Evolutionary conservation across 2,113 vertebrate species (phyloP).

Genomic region (Brachionichthys hirsutus): DNA sequence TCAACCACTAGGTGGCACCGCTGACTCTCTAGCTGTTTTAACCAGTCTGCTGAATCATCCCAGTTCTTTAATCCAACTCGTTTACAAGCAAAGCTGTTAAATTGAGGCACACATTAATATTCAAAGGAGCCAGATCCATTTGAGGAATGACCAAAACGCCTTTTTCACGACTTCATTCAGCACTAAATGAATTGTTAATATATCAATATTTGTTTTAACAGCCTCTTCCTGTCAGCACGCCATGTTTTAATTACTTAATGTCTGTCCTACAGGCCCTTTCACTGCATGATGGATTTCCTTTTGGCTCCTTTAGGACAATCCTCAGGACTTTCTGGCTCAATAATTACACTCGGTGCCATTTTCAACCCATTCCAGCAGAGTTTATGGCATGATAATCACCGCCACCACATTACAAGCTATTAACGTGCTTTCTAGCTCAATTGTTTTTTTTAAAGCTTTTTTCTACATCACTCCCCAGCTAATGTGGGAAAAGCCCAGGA

Average conservation of each 20-base stretch:
- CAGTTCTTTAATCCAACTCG: constrained; percentile 32
- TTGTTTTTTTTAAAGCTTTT: constrained; percentile 6
- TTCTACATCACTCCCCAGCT: not conserved
- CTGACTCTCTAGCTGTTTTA: constrained; percentile 26
- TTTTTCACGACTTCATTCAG: too few species aligned
- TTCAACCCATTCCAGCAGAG: too few species aligned
- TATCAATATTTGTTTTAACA: too few species aligned
- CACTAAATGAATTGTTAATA: too few species aligned
- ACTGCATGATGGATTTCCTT: too few species aligned
- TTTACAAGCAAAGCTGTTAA: constrained; percentile 27
- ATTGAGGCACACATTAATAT: constrained; percentile 14
- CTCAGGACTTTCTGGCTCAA: too few species aligned
- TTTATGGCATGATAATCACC: too few species aligned
- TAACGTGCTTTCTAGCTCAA: not conserved
- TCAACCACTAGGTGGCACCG: constrained; percentile 71
- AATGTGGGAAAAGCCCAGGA: not conserved
- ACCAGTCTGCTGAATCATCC: constrained; percentile 61
- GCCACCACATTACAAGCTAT: not conserved
- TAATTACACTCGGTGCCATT: too few species aligned
- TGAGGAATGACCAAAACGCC: constrained; percentile 7
- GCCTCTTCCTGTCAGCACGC: too few species aligned
- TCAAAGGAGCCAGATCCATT: constrained; percentile 21
- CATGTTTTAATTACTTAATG: too few species aligned
- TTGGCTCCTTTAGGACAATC: too few species aligned
- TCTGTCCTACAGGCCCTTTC: too few species aligned